Conservation (phyloP, 1,140 invertebrate species). For the Elysia chlorotica region DNA sequence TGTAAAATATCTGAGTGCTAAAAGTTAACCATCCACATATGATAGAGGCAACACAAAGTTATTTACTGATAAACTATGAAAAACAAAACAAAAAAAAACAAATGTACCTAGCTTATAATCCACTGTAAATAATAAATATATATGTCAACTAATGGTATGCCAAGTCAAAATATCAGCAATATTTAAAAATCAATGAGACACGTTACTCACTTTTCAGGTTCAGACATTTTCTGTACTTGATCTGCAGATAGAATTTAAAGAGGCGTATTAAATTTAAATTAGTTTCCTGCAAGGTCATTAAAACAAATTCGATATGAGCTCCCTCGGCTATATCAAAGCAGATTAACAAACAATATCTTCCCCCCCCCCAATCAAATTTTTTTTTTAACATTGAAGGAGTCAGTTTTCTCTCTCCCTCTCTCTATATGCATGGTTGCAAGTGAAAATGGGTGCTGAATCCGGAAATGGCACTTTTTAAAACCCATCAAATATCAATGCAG, state of each 20-base stretch:
- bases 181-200: neutral
- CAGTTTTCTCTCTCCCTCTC: neutral
- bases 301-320: no score
- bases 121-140: neutral
- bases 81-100: neutral
- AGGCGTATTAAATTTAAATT: neutral
- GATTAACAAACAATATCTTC: neutral
- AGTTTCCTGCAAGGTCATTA: neutral
- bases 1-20: no score
- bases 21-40: no score
- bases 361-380: neutral
- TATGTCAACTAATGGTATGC: neutral
- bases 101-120: no score
- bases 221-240: slow-evolving; percentile 10
- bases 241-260: neutral
- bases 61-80: neutral
- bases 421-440: no score
- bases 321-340: no score
- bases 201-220: slow-evolving; percentile 21
- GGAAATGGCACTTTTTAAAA: no score
- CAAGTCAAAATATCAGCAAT: neutral
- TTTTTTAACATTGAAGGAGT: neutral
- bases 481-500: neutral
- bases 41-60: neutral
- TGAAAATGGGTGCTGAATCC: no score